A percentile compares a stretch with the other conserved stretches of the same genome.
Evolutionary conservation across 2,113 vertebrate genomes (phyloP).

Genomic region (Varanus salvator): DNA sequence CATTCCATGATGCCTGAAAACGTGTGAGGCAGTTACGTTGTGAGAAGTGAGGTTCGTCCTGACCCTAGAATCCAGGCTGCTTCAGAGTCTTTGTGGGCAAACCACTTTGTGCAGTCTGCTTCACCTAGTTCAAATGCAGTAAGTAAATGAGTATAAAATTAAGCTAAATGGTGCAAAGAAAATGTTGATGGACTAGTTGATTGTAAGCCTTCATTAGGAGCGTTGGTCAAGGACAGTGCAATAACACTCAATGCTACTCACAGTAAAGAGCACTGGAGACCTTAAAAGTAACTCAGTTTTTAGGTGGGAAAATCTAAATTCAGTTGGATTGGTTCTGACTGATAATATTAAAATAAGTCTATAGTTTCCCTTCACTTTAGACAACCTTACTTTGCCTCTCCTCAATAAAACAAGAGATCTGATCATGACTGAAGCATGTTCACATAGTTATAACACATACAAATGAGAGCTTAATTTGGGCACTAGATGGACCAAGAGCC

Average conservation of each 20-base stretch:
- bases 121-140: neutral
- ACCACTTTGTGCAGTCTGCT: neutral
- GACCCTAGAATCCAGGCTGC: neutral
- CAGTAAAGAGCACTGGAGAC: neutral
- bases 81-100: neutral
- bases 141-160: conserved; percentile 9
- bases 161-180: neutral
- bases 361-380: neutral
- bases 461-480: neutral
- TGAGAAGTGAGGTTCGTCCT: neutral
- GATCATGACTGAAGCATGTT: neutral
- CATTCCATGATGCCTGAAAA: neutral
- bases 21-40: neutral
- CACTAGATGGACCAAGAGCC: neutral
- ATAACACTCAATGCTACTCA: conserved; percentile 11
- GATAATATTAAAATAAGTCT: neutral
- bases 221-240: conserved; percentile 38
- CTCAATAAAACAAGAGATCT: neutral
- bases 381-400: neutral
- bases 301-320: neutral
- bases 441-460: neutral
- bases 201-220: conserved; percentile 17
- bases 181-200: conserved; percentile 16
- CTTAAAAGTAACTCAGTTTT: neutral
- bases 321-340: neutral